Base-by-base conservation (phyloP, 2,113 vertebrate species). In the Podarcis muralis region DNA sequence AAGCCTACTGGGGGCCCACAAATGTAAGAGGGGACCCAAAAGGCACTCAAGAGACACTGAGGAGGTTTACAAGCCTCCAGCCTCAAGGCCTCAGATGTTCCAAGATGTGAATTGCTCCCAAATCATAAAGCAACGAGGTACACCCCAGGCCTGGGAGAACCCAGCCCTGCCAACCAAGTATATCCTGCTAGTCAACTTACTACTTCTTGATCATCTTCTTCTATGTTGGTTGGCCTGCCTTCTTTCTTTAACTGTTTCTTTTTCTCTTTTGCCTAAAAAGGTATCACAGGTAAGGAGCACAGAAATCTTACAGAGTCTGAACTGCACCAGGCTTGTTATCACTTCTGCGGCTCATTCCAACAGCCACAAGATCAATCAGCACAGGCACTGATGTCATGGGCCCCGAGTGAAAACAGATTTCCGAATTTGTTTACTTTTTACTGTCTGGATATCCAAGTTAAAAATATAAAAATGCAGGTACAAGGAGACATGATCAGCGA, bases 181-280 rank as follows among this genome's bases (percentile, higher is more conserved):
- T 57, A 23, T 11, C 3, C 32, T 71, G 18, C 20, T 12, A 27
- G 0, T 48, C 0, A 1, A 97, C 97, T 97, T 94, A 99, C 99
- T 96, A 98, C 20, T 97, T 99, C 98, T 16, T 97, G 97, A 92
- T 99, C 98, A 87, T 99, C 99, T 90, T 99, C 99, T 89, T 99
- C 99, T 62, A 99, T 95, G 62, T 91, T 93, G 77, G 95, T 92
- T 86, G 97, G 53, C 93, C 99, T 99, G 35, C 99, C 99, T 40
- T 99, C 99, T 91, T 99, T 99, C 96, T 99, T 99, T 78, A 99
- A 84, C 90, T 99, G 98, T 93, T 99, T 99, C 96, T 97, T 99
- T 96, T 99, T 98, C 95, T 99, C 98, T 95, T 97, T 98, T 92
- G 99, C 98, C 99, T 99, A 89, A 93, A 86, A 89, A 30, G 22